A percentile compares a stretch with the other conserved stretches of the same genome.
phyloP scores from a whole-genome alignment of 1,140 invertebrate genomes.

The Calycopis cecrops region DNA sequence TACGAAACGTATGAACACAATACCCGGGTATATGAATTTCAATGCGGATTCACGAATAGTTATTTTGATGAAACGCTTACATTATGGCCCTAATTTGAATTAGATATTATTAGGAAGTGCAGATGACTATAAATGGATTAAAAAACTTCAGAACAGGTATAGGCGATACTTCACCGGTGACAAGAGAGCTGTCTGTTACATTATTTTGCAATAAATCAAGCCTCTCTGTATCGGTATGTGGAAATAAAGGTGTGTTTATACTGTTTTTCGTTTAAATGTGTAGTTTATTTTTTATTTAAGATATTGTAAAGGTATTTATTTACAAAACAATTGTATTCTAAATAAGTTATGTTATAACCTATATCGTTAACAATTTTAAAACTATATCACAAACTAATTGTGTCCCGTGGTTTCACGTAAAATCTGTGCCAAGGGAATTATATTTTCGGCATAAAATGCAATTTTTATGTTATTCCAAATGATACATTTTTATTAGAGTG shows the following conservation, averaged over 20 bases:
- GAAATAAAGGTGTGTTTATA: constrained; percentile 14
- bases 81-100: constrained; percentile 57
- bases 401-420: too few species aligned
- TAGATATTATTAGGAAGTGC: constrained; percentile 49
- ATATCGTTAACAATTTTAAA: too few species aligned
- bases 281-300: neutral
- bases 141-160: constrained; percentile 35
- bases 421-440: too few species aligned
- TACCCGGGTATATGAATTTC: constrained; percentile 66
- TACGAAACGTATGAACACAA: constrained; percentile 65
- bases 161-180: constrained; percentile 29
- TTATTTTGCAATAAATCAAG: constrained; percentile 38
- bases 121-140: constrained; percentile 34
- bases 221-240: constrained; percentile 20
- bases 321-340: too few species aligned
- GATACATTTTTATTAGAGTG: too few species aligned
- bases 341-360: too few species aligned
- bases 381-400: too few species aligned
- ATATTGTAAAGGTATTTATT: constrained; percentile 2
- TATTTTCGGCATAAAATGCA: too few species aligned
- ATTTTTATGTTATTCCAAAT: too few species aligned
- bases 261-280: constrained; percentile 12
- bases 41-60: constrained; percentile 59
- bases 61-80: constrained; percentile 59
- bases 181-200: constrained; percentile 28